A percentile compares a stretch with the other conserved stretches of the same genome.
Evolutionary conservation across 1,140 invertebrate genomes (phyloP).

Genomic region (Steinernema feltiae): DNA sequence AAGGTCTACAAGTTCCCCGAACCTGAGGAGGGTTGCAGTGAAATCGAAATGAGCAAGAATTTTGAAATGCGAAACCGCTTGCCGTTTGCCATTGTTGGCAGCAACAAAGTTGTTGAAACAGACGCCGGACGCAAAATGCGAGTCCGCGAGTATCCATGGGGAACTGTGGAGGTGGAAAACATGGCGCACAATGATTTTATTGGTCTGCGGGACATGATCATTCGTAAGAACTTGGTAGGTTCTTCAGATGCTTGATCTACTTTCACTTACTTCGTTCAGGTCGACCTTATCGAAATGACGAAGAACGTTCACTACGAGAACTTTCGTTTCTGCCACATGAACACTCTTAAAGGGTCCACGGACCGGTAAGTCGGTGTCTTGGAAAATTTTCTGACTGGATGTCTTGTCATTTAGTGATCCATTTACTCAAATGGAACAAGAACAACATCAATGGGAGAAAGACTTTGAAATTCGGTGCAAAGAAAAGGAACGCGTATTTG

Average conservation of each 20-base stretch:
- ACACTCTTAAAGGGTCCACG: slow-evolving; percentile 54
- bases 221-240: slow-evolving; percentile 61
- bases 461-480: slow-evolving; percentile 31
- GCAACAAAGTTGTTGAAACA: slow-evolving; percentile 81
- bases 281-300: slow-evolving; percentile 87
- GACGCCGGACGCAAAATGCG: slow-evolving; percentile 74
- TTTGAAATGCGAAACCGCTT: slow-evolving; percentile 60
- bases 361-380: slow-evolving; percentile 37
- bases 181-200: slow-evolving; percentile 97
- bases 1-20: slow-evolving; percentile 98
- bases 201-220: slow-evolving; percentile 91
- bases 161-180: slow-evolving; percentile 95
- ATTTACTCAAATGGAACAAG: slow-evolving; percentile 52
- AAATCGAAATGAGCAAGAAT: slow-evolving; percentile 59
- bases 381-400: not conserved
- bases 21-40: slow-evolving; percentile 66
- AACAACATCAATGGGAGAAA: slow-evolving; percentile 39
- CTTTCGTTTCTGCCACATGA: slow-evolving; percentile 82
- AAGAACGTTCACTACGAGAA: slow-evolving; percentile 93
- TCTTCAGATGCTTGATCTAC: not conserved
- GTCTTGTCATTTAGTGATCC: slow-evolving; percentile 43
- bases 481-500: slow-evolving; percentile 44
- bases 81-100: slow-evolving; percentile 96
- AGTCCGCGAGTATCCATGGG: slow-evolving; percentile 86
- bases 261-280: slow-evolving; percentile 63